A percentile compares a stretch with the other conserved stretches of the same genome.
phyloP scores from a whole-genome alignment of 35 echinoderm and acorn worm genomes.

The Acanthaster planci region DNA sequence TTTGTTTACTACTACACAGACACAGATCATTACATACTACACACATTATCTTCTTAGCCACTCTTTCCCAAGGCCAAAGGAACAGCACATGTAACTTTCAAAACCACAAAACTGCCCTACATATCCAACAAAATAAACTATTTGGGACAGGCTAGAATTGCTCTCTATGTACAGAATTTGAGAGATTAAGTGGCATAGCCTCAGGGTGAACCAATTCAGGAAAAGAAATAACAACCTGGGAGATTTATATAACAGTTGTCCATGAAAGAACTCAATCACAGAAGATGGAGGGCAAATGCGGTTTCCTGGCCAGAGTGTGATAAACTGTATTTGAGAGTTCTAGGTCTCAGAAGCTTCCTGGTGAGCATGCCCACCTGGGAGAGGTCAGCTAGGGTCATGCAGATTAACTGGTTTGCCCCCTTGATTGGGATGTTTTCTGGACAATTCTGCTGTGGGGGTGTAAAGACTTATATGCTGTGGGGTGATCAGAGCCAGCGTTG shows the following conservation, averaged over 20 bases:
- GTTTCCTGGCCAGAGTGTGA: not conserved
- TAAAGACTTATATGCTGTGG: too few relatives aligned
- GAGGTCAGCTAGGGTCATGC: conserved; percentile 6
- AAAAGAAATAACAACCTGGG: not conserved
- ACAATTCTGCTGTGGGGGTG: too few relatives aligned
- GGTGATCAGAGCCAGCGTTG: too few relatives aligned
- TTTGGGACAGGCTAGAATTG: not conserved
- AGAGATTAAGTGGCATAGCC: conserved; percentile 4
- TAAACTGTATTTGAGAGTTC: not conserved
- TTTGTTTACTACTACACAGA: too few relatives aligned
- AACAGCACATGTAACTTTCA: too few relatives aligned
- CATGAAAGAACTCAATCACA: not conserved
- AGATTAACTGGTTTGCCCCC: conserved; percentile 3
- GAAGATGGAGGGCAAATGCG: not conserved
- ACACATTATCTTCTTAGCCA: too few relatives aligned
- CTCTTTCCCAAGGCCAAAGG: too few relatives aligned
- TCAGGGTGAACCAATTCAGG: conserved; percentile 5
- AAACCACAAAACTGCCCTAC: too few relatives aligned
- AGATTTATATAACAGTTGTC: conserved; percentile 25
- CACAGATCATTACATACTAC: too few relatives aligned
- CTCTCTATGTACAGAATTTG: conserved; percentile 5
- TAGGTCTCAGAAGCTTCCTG: not conserved
- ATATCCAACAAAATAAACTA: not conserved
- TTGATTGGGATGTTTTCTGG: not conserved
- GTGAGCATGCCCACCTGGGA: conserved; percentile 10